phyloP scores from a whole-genome alignment of 2,888 invertebrate genomes.

The Melieria picta region DNA sequence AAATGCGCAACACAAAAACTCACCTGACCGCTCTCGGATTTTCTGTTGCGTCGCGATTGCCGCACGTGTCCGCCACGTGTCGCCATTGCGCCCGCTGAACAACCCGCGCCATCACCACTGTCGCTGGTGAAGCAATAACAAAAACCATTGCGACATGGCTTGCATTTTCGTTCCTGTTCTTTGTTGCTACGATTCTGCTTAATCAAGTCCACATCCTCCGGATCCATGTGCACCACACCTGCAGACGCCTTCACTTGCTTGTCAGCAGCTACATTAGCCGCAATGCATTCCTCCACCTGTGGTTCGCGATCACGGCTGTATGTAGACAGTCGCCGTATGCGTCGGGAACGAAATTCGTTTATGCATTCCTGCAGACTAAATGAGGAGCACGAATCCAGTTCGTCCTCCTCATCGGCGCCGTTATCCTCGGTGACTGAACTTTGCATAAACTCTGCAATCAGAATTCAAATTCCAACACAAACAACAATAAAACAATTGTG shows the following conservation, averaged over 20 bases:
- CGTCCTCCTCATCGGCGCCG: slow-evolving; percentile 49
- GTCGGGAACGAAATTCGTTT: slow-evolving; percentile 59
- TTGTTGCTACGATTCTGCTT: slow-evolving; percentile 61
- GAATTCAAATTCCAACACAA: neutral
- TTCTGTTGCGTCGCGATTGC: slow-evolving; percentile 50
- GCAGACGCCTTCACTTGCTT: neutral
- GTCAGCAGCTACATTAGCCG: neutral
- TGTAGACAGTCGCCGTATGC: slow-evolving; percentile 54
- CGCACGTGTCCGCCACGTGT: slow-evolving; percentile 50
- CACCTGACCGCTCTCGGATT: slow-evolving; percentile 51
- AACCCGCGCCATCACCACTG: slow-evolving; percentile 56
- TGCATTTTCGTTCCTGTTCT: slow-evolving; percentile 59
- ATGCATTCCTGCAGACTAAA: slow-evolving; percentile 63
- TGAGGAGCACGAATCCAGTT: slow-evolving; percentile 55
- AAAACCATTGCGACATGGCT: slow-evolving; percentile 64
- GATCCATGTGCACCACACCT: neutral
- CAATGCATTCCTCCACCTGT: slow-evolving; percentile 10
- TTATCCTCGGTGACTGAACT: slow-evolving; percentile 39
- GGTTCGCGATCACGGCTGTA: slow-evolving; percentile 50
- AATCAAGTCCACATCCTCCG: slow-evolving; percentile 56
- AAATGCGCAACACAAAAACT: neutral
- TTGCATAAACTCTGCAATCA: neutral
- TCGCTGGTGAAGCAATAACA: slow-evolving; percentile 66
- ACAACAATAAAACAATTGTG: neutral
- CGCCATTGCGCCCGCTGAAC: slow-evolving; percentile 36